phyloP scores from a whole-genome alignment of 1,140 invertebrate species.

The Drosophila azteca region DNA sequence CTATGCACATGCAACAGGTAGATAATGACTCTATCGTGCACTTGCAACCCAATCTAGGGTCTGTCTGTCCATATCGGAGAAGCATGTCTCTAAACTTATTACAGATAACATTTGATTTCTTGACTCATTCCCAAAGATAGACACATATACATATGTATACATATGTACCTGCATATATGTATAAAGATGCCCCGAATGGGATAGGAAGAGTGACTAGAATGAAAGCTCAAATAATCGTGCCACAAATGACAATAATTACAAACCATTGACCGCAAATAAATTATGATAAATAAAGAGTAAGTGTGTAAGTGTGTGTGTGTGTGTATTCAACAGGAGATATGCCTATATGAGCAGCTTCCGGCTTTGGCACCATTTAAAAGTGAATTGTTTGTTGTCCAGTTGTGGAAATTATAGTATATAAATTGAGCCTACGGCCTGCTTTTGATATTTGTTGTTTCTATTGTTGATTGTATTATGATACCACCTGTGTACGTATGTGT shows the following conservation, averaged over 20 bases:
- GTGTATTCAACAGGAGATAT: conserved; percentile 60
- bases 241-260: conserved; percentile 21
- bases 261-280: conserved; percentile 24
- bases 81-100: too few species aligned
- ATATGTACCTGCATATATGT: too few species aligned
- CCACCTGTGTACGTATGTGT: not conserved
- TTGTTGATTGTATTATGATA: conserved; percentile 22
- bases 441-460: conserved; percentile 27
- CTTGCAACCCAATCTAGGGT: too few species aligned
- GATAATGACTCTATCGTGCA: not conserved
- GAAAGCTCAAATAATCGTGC: not conserved
- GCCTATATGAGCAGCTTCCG: conserved; percentile 77
- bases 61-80: not conserved
- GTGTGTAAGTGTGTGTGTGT: not conserved
- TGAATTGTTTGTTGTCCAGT: conserved; percentile 25
- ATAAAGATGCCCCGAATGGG: not conserved
- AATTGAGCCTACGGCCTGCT: conserved; percentile 44
- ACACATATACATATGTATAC: conserved; percentile 1
- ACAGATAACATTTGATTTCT: too few species aligned
- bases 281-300: conserved; percentile 26
- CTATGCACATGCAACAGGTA: not conserved
- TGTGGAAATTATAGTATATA: conserved; percentile 60
- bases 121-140: not conserved
- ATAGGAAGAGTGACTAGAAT: too few species aligned
- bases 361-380: conserved; percentile 32